phyloP scores from a whole-genome alignment of 2,888 invertebrate species.

The Linhomoeus sp. region DNA sequence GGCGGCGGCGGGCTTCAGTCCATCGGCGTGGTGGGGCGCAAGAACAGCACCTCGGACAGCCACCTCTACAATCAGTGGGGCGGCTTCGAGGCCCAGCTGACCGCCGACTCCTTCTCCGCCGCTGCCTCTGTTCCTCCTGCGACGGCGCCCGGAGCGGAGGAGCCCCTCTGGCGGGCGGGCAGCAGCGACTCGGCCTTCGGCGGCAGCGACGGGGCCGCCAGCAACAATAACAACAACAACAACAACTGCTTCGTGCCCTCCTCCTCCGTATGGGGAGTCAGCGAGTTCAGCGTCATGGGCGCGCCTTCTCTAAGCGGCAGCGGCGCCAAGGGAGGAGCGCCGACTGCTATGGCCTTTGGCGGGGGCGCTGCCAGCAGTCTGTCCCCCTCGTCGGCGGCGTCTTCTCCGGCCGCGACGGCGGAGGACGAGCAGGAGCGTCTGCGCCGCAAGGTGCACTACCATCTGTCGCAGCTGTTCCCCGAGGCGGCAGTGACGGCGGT shows the following conservation, averaged over 20 bases:
- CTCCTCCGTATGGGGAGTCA: constrained; percentile 17
- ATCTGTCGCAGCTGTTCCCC: constrained; percentile 73
- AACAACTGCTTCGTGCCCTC: constrained; percentile 12
- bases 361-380: too few relatives aligned
- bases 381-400: not conserved
- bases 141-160: not conserved
- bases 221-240: too few relatives aligned
- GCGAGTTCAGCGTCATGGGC: constrained; percentile 11
- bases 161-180: not conserved
- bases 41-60: not conserved
- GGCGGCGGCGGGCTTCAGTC: too few relatives aligned
- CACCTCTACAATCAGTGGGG: not conserved
- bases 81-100: not conserved
- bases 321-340: constrained; percentile 1
- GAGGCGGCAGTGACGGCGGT: constrained; percentile 68
- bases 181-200: not conserved
- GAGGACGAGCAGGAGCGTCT: constrained; percentile 1
- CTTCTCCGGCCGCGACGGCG: not conserved
- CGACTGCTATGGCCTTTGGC: too few relatives aligned
- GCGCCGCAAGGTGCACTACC: constrained; percentile 45
- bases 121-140: too few relatives aligned
- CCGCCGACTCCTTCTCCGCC: not conserved
- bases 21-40: not conserved
- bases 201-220: not conserved
- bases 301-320: too few relatives aligned